Base-by-base conservation (phyloP, 30 jellyfish, hydroid and myxozoan genomes). In the Pelagia noctiluca region DNA sequence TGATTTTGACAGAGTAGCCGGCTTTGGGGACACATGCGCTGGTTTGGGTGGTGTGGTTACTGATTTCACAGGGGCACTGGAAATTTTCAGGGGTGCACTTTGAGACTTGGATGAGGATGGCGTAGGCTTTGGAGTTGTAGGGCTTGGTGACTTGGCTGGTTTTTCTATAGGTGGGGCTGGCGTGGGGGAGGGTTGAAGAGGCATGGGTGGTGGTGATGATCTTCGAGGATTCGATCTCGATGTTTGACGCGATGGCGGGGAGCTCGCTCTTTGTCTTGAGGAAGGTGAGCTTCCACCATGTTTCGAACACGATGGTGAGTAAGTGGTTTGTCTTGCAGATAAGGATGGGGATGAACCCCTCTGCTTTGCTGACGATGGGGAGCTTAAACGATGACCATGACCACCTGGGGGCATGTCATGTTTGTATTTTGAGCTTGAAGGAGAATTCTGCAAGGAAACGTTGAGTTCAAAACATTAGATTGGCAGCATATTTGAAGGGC, bases 141-240 rank as follows among this genome's bases (percentile, higher is more conserved):
- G 71, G 12, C 16, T 70, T 12, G 84, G 22, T 23, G 86, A n/a
- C 23, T 70, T 70, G 18, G 54, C 23, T 21, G 35, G 33, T 24
- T 70, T 70, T 21, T 70, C 83, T n/a, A 42, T 35, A 11, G 38
- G 30, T 13, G 54, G 57, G 32, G 80, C 37, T 33, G 80, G 42
- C 7, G 26, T 63, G 1, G 84, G 21, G 42, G 31, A 48, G 46
- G 48, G 38, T 26, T 35, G 68, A 70, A 38, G 83, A 2, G 74
- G 92, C 50, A 72, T 67, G 32, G 92, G 92, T 34, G n/a, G n/a
- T n/a, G n/a, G n/a, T n/a, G n/a, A n/a, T n/a, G 92, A 68, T 16
- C 86, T 83, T 52, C 70, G 78, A 24, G 36, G 74, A 52, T 83
- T 71, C 32, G 92, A 82, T 26, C 91, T 66, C 23, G 84, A 76